Conservation (phyloP, 2,113 vertebrate species). For the Gymnogyps californianus region DNA sequence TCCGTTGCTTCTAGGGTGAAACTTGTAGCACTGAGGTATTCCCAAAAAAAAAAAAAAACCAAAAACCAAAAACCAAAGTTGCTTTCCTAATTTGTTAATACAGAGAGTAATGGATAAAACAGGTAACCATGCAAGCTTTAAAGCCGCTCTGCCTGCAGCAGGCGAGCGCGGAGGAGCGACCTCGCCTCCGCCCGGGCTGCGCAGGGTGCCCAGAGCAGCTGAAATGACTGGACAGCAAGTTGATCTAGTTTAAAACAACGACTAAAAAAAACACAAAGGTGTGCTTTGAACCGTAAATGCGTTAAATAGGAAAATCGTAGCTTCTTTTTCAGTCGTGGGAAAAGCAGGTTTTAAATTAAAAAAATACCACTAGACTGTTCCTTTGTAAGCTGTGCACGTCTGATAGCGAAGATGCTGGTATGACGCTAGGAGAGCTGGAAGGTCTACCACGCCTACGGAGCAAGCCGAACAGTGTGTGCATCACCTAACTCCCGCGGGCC, state of each 20-base stretch:
- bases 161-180: slow-evolving; percentile 39
- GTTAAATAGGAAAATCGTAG: slow-evolving; percentile 74
- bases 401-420: slow-evolving; percentile 79
- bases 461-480: slow-evolving; percentile 65
- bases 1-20: slow-evolving; percentile 85
- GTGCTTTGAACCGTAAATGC: slow-evolving; percentile 88
- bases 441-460: slow-evolving; percentile 79
- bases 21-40: slow-evolving; percentile 98
- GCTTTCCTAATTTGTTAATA: slow-evolving; percentile 82
- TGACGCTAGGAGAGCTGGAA: slow-evolving; percentile 81
- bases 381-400: slow-evolving; percentile 77
- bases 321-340: slow-evolving; percentile 73
- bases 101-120: slow-evolving; percentile 73
- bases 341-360: slow-evolving; percentile 73
- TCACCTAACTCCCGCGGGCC: slow-evolving; percentile 59
- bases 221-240: slow-evolving; percentile 84
- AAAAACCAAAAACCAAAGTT: slow-evolving; percentile 68
- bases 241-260: slow-evolving; percentile 78
- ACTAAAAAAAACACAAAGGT: slow-evolving; percentile 65
- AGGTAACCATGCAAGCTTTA: slow-evolving; percentile 50
- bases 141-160: neutral
- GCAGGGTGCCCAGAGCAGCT: slow-evolving; percentile 59
- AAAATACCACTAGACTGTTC: slow-evolving; percentile 66
- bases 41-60: slow-evolving; percentile 73
- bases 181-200: neutral